Evolutionary conservation across 1,140 invertebrate species (phyloP).

Genomic region (Cephus cinctus): DNA sequence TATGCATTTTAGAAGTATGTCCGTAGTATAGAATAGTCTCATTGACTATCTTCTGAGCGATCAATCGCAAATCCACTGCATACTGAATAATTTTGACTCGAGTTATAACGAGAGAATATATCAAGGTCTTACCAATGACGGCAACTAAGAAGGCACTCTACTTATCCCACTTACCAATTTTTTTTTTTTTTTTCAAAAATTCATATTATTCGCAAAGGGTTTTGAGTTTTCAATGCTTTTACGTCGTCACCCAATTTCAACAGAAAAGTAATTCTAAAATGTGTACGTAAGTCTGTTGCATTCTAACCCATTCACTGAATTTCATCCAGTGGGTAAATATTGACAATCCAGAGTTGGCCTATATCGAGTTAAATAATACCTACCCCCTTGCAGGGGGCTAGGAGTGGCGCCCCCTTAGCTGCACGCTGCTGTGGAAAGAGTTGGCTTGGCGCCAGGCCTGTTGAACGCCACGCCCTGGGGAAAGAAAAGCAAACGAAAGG

Average conservation of each 20-base stretch:
- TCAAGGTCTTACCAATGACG: too few species aligned
- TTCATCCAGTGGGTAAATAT: conserved; percentile 23
- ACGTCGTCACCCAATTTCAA: conserved; percentile 7
- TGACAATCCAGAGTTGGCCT: conserved; percentile 22
- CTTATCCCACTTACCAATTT: too few species aligned
- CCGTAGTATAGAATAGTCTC: too few species aligned
- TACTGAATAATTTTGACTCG: too few species aligned
- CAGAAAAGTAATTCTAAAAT: conserved; percentile 5
- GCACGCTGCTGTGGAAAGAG: conserved; percentile 11
- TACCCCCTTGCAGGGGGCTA: neutral
- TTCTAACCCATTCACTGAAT: conserved; percentile 17
- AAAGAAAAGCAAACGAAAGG: conserved; percentile 26
- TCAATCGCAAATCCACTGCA: too few species aligned
- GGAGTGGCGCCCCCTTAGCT: neutral
- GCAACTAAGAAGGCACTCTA: too few species aligned
- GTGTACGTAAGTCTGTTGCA: neutral
- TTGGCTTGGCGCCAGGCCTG: conserved; percentile 40
- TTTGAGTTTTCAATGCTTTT: conserved; percentile 8
- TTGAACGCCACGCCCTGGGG: conserved; percentile 44
- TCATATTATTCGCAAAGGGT: too few species aligned
- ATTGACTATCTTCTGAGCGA: too few species aligned
- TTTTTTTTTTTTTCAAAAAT: too few species aligned
- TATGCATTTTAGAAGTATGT: too few species aligned
- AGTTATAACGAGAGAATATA: too few species aligned
- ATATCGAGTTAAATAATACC: conserved; percentile 23